These are phyloP conservation scores for Donacobius atricapilla DNA, from an alignment of 2,113 vertebrate genomes.

Conservation along the genomic window DNA sequence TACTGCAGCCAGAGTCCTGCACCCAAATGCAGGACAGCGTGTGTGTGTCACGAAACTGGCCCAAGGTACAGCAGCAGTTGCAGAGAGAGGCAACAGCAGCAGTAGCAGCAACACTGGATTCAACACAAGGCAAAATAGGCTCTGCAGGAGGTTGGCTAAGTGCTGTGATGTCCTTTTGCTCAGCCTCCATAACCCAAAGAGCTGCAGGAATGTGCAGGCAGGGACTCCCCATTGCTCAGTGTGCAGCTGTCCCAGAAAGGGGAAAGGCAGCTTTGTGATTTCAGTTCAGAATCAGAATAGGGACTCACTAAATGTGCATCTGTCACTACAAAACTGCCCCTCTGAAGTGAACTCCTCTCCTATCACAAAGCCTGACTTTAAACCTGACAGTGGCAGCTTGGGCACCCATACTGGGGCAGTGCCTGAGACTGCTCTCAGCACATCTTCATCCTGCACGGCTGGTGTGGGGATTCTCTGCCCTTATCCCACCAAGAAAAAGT, in stretches of 20 bases:
- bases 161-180: neutral
- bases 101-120: neutral
- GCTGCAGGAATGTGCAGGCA: neutral
- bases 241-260: neutral
- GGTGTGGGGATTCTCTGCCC: accelerated
- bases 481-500: neutral
- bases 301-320: neutral
- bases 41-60: neutral
- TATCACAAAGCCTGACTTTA: neutral
- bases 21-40: neutral
- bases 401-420: neutral
- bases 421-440: accelerated
- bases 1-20: neutral
- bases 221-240: neutral
- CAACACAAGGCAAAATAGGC: neutral
- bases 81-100: neutral
- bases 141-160: neutral
- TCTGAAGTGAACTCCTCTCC: neutral
- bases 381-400: neutral
- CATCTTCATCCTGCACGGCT: accelerated
- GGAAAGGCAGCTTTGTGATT: neutral
- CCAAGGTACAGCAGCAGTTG: neutral
- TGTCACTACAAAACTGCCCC: neutral
- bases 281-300: neutral
- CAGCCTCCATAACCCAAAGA: neutral